A percentile compares a stretch with the other conserved stretches of the same genome.
Conservation (phyloP, 2,888 invertebrate species). For the Zelleria hepariella region DNA sequence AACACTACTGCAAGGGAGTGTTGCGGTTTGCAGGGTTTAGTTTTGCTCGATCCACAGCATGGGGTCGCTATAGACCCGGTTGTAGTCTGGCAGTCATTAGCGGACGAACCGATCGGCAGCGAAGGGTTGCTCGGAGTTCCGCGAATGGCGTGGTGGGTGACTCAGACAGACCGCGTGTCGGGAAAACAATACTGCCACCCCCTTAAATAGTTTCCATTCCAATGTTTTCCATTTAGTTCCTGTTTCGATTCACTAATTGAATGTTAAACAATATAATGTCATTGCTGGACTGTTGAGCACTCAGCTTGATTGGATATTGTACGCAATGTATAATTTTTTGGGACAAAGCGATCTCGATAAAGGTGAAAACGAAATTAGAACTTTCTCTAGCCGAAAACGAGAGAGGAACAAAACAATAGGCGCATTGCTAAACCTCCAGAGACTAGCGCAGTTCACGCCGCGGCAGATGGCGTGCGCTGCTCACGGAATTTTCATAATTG, state of each 20-base stretch:
- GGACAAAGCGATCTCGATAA: conserved; percentile 14
- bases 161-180: conserved; percentile 39
- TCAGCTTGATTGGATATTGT: not conserved
- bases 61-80: conserved; percentile 25
- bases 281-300: not conserved
- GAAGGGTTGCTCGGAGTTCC: conserved; percentile 53
- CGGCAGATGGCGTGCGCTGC: conserved; percentile 48
- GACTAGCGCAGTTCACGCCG: conserved; percentile 22
- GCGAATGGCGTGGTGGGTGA: conserved; percentile 59
- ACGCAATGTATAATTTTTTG: not conserved
- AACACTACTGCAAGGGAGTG: no score
- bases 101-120: conserved; percentile 43
- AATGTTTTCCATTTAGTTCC: conserved; percentile 35
- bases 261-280: conserved; percentile 12
- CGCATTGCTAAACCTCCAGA: conserved; percentile 29
- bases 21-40: conserved; percentile 55
- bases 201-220: conserved; percentile 24
- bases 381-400: conserved; percentile 29
- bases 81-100: conserved; percentile 62
- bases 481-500: conserved; percentile 54
- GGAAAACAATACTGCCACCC: conserved; percentile 49
- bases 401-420: conserved; percentile 30
- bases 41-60: conserved; percentile 43
- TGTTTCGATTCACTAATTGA: conserved; percentile 30
- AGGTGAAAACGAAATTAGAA: conserved; percentile 43